Evolutionary conservation across 2,888 invertebrate genomes (phyloP), one percentile per base, ranked within the genome.

Genomic region (Pammene fasciana): DNA sequence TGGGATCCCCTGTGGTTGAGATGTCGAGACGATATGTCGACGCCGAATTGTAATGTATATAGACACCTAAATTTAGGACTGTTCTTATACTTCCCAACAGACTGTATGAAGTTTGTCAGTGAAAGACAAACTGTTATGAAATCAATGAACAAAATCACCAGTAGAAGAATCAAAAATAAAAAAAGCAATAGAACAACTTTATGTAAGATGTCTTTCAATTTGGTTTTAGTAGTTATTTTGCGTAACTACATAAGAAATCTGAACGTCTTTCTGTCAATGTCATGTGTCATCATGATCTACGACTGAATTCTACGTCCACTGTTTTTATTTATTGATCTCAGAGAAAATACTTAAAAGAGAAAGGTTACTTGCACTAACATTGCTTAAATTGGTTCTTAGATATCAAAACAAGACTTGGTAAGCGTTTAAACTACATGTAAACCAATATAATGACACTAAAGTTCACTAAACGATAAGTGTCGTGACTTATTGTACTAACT

Each of bases 311-410:
- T 0, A n/a, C 4, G 26, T 34, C 13, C 18, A 13, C 50, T 50
- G 41, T 62, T 50, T 61, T 18, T 34, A n/a, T 60, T 62, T 50
- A 62, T 62, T 52, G 62, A 62, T 62, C 26, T 52, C 18, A 18
- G 10, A 18, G 41, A 5, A 18, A 18, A 62, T 52, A 41, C 52
- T 62, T 16, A 41, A 2, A 10, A 41, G 2, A n/a, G 2, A n/a
- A 18, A 50, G 13, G n/a, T 9, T 18, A 18, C n/a, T 62, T 38
- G n/a, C 14, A 11, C 18, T 9, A n/a, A 41, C 10, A n/a, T 52
- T 13, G 1, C 41, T 2, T 13, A 16, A 62, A 50, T 36, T 14
- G n/a, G 10, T 38, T 14, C 7, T 0, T 5, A 10, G 14, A n/a
- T 52, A 13, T n/a, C 9, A 48, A 7, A 4, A n/a, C 8, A 41